Conservation (phyloP, 2,797 vertebrate genomes). For the Adelosebastes latens region DNA sequence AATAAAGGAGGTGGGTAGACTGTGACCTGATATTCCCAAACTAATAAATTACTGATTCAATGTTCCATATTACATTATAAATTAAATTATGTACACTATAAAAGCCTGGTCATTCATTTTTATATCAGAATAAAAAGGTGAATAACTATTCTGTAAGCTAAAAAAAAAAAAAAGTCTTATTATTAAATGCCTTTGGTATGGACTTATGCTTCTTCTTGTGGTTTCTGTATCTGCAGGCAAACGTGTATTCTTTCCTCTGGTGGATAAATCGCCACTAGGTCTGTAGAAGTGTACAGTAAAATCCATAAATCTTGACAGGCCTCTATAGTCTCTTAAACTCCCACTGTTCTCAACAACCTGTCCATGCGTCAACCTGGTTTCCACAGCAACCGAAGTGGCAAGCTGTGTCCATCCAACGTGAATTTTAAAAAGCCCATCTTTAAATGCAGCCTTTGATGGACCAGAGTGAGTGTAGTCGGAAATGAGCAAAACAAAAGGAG, state of each 20-base stretch:
- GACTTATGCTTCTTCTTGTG: background rate
- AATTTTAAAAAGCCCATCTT: constrained; percentile 70
- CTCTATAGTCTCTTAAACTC: constrained; percentile 60
- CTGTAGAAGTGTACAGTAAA: constrained; percentile 27
- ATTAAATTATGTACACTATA: background rate
- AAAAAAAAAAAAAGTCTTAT: background rate
- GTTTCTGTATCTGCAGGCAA: background rate
- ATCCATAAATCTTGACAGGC: constrained; percentile 52
- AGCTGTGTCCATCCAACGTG: constrained; percentile 52
- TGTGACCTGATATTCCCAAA: constrained; percentile 18
- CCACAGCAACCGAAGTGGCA: constrained; percentile 77
- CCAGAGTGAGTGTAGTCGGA: constrained; percentile 31
- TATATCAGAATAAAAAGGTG: background rate
- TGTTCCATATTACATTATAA: background rate
- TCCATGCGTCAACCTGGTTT: constrained; percentile 76
- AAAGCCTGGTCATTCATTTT: background rate
- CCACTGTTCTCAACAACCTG: constrained; percentile 63
- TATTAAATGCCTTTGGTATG: background rate
- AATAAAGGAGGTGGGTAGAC: constrained; percentile 27
- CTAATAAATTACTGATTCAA: background rate
- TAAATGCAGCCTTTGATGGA: constrained; percentile 68
- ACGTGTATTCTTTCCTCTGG: background rate
- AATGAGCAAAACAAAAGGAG: constrained; percentile 46
- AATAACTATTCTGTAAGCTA: background rate
- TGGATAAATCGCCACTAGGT: constrained; percentile 17